Conservation (phyloP, 1,140 invertebrate species). For the Drosophila triauraria region DNA sequence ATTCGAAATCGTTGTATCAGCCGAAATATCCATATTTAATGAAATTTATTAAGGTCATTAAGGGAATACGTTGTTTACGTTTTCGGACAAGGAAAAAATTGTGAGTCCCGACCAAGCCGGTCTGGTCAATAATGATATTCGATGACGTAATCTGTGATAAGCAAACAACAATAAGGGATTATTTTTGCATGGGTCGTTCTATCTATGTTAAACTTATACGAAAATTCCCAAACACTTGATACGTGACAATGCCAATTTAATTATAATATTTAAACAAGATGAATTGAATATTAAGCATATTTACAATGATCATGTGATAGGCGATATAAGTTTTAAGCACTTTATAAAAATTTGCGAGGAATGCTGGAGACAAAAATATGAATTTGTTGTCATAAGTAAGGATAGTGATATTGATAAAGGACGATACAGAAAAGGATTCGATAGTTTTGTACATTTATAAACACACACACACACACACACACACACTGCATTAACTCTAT, state of each 20-base stretch:
- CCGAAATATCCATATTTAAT: conserved; percentile 14
- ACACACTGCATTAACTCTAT: no score
- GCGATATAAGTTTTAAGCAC: conserved; percentile 13
- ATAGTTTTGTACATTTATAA: conserved; percentile 8
- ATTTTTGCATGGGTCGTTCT: conserved; percentile 85
- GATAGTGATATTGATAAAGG: conserved; percentile 32
- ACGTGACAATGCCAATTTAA: conserved; percentile 83
- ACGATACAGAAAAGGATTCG: conserved; percentile 18
- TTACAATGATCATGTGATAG: conserved; percentile 82
- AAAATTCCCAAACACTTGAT: conserved; percentile 81
- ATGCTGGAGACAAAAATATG: conserved; percentile 63
- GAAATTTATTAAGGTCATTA: conserved; percentile 9
- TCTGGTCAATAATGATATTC: conserved; percentile 67
- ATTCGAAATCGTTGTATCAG: conserved; percentile 7
- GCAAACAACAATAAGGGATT: conserved; percentile 71
- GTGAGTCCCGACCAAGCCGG: conserved; percentile 41
- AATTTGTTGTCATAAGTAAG: conserved; percentile 75
- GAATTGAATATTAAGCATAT: conserved; percentile 83
- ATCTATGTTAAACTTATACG: conserved; percentile 81
- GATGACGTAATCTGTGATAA: conserved; percentile 83
- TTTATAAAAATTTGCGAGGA: conserved; percentile 33
- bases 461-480: no score
- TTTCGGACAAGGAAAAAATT: background rate
- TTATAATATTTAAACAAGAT: conserved; percentile 85
- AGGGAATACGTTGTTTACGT: conserved; percentile 31